Base-by-base conservation (phyloP, 92 coral and sea anemone species). In the Phenganax subtilis region DNA sequence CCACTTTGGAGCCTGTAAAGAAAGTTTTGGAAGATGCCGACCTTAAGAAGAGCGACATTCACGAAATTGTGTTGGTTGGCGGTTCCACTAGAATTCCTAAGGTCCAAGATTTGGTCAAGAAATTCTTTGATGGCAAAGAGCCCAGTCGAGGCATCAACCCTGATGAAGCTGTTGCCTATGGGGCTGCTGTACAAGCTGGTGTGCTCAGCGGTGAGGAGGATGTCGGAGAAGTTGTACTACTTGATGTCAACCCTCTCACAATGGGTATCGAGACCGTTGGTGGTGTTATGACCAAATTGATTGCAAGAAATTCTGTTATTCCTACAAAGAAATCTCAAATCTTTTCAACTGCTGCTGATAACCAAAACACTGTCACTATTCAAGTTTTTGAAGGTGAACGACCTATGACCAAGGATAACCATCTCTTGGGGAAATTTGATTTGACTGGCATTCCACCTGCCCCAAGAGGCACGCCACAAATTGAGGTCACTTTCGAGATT, bases 111-210 rank as follows among this genome's bases (percentile, higher is more conserved):
- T 92, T 96, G 72, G 97, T 96, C 31, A 96, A 92, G 80, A 91
- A 96, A 9, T 87, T 70, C 86, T 96, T 96, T 51, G 82, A 89
- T 57, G 97, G 97, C 77, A 96, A 96, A 81, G 99, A 96, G 58
- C 99, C 99, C 76, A 96, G 96, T 85, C 89, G 97, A 57, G 97
- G 97, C 58, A 96, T 96, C 85, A 92, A 96, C 93, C 99, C 99
- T 59, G 99, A 96, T n/a, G 97, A 92, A 80, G 99, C 99, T 84
- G 99, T 96, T 20, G 99, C 97, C 55, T 92, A 71, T 87, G 99
- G 99, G 61, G 99, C 97, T 76, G 99, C 99, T 29, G 97, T 96
- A 12, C 99, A 96, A 85, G 99, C 99, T 69, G 99, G 99, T 65
- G 96, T 96, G 44, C 90, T 94, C 77, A 96, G 97, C 56, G 98